phyloP scores from a whole-genome alignment of 2,888 invertebrate genomes.

The Ceriagrion tenellum region DNA sequence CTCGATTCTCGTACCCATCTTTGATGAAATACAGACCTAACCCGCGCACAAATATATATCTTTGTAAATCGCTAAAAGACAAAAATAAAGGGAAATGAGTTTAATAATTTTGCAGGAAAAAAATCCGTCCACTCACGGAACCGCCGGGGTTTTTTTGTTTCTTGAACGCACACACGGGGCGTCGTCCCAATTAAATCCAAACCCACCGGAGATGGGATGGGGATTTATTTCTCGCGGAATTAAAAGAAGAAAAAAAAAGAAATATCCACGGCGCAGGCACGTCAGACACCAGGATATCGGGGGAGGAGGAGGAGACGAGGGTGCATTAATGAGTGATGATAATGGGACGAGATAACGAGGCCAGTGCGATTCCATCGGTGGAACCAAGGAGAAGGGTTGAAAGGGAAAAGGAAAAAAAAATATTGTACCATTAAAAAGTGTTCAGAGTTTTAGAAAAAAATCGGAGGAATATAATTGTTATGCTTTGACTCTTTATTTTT shows the following conservation, averaged over 20 bases:
- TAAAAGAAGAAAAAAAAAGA: not conserved
- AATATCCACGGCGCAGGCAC: too few species aligned
- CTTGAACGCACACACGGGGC: not conserved
- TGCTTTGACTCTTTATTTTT: too few species aligned
- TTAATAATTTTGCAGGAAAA: not conserved
- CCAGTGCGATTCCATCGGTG: not conserved
- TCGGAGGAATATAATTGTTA: too few species aligned
- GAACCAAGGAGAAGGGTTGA: not conserved
- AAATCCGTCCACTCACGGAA: not conserved
- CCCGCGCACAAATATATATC: not conserved
- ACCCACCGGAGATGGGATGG: not conserved
- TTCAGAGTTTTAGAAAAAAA: not conserved
- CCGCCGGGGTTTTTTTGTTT: too few species aligned
- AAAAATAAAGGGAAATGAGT: not conserved
- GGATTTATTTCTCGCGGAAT: not conserved
- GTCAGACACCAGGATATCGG: not conserved
- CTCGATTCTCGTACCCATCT: not conserved
- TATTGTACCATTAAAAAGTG: not conserved
- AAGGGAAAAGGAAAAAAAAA: not conserved
- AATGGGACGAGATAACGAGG: constrained; percentile 35
- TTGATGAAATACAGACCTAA: not conserved
- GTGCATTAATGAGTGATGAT: constrained; percentile 11
- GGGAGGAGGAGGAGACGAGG: not conserved
- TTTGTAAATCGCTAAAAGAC: not conserved
- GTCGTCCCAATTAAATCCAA: not conserved